Evolutionary conservation across 2,888 invertebrate species (phyloP).

Genomic region (Chrysotoxum bicinctum): DNA sequence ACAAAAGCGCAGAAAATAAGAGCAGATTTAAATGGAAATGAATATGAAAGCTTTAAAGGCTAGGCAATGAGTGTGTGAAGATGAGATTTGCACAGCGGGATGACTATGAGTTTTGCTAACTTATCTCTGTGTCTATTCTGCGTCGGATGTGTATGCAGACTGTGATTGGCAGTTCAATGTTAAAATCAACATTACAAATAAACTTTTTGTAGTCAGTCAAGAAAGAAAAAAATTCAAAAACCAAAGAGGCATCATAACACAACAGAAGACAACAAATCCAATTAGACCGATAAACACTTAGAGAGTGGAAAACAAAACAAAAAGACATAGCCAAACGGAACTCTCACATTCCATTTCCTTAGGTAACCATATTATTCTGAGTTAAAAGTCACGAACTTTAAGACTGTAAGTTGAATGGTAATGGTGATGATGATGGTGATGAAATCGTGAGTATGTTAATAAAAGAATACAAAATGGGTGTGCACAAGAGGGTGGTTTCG

Average conservation of each 20-base stretch:
- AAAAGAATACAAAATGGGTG: constrained; percentile 54
- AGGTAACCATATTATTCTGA: constrained; percentile 52
- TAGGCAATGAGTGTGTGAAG: constrained; percentile 10
- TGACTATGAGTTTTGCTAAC: constrained; percentile 3
- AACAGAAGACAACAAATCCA: constrained; percentile 52
- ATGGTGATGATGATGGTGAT: constrained; percentile 22
- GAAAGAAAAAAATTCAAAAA: neutral
- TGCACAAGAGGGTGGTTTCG: constrained; percentile 21
- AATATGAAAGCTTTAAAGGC: constrained; percentile 29
- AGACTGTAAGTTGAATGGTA: neutral
- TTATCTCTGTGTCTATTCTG: constrained; percentile 1
- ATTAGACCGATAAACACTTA: constrained; percentile 47
- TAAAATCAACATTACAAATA: constrained; percentile 26
- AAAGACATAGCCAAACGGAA: constrained; percentile 40
- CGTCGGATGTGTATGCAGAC: constrained; percentile 16
- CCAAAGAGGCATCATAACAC: constrained; percentile 41
- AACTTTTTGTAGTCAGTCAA: constrained; percentile 6
- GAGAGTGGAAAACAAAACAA: constrained; percentile 2
- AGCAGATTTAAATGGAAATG: constrained; percentile 38
- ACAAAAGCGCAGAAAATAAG: constrained; percentile 50
- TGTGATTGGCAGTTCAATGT: constrained; percentile 28
- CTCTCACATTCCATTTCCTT: constrained; percentile 54
- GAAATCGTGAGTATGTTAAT: constrained; percentile 53
- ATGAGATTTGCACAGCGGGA: constrained; percentile 20
- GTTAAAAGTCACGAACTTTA: constrained; percentile 59